Evolutionary conservation across 1,140 invertebrate genomes (phyloP).

Genomic region (Prorops nasuta): DNA sequence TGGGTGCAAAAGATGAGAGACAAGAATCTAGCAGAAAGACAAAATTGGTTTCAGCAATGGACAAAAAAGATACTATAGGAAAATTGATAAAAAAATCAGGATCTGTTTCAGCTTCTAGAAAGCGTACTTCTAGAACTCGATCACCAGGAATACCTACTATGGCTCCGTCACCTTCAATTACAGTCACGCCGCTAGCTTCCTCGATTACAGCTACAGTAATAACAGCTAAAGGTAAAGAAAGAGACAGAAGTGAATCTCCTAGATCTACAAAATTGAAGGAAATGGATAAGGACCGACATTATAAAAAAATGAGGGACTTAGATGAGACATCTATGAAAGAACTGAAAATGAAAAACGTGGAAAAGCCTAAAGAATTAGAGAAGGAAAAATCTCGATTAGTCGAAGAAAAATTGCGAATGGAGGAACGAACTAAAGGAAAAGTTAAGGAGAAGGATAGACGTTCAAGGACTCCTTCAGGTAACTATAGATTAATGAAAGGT

Average conservation of each 20-base stretch:
- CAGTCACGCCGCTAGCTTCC: slow-evolving; percentile 13
- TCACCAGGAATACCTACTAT: slow-evolving; percentile 33
- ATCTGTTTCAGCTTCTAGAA: slow-evolving; percentile 33
- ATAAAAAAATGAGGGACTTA: slow-evolving; percentile 40
- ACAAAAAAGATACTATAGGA: slow-evolving; percentile 37
- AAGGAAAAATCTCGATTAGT: slow-evolving; percentile 34
- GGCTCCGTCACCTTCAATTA: slow-evolving; percentile 5
- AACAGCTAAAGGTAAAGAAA: slow-evolving; percentile 39
- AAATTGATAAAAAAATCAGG: slow-evolving; percentile 42
- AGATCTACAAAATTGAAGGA: slow-evolving; percentile 30
- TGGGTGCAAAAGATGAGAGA: slow-evolving; percentile 47
- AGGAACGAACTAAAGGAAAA: slow-evolving; percentile 40
- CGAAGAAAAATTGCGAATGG: slow-evolving; percentile 42
- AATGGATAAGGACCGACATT: slow-evolving; percentile 39
- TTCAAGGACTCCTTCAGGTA: slow-evolving; percentile 47
- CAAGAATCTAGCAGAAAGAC: slow-evolving; percentile 45
- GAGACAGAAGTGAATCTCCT: slow-evolving; percentile 51
- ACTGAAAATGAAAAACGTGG: slow-evolving; percentile 35
- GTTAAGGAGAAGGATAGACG: slow-evolving; percentile 48
- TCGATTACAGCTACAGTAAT: slow-evolving; percentile 24
- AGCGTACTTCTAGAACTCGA: slow-evolving; percentile 36
- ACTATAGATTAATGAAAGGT: no score
- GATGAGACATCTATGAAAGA: slow-evolving; percentile 33
- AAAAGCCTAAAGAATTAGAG: slow-evolving; percentile 45
- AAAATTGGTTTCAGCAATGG: slow-evolving; percentile 36